Conservation (phyloP, 2,797 vertebrate genomes). For the Tolypeutes matacus region DNA sequence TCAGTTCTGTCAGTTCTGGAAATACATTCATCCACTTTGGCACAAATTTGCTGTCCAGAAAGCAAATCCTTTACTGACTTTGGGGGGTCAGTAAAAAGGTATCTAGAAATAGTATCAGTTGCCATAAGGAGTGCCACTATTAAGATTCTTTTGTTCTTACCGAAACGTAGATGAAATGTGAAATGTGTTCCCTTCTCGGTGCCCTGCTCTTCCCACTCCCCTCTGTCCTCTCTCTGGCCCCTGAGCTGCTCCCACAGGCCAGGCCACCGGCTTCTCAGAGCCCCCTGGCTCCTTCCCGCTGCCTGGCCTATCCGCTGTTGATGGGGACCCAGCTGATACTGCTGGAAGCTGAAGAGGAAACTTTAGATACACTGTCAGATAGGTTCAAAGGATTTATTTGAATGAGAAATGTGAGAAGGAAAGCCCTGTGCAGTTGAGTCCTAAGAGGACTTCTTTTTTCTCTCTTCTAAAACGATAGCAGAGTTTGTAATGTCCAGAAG, state of each 20-base stretch:
- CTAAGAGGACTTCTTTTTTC: background rate
- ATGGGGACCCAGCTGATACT: background rate
- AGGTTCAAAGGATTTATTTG: background rate
- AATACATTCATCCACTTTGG: background rate
- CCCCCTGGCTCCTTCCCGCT: background rate
- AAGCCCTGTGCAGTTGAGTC: background rate
- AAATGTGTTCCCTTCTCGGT: background rate
- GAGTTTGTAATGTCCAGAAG: conserved; percentile 3
- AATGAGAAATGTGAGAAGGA: background rate
- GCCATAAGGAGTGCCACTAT: background rate
- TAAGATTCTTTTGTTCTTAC: background rate
- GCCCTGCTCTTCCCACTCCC: background rate
- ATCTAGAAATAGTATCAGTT: background rate
- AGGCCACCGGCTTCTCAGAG: background rate
- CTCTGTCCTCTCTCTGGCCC: background rate
- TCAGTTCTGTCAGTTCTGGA: background rate
- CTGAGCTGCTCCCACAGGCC: background rate
- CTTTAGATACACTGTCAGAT: background rate
- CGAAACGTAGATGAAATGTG: background rate
- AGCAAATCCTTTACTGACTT: background rate
- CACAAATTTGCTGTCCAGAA: background rate
- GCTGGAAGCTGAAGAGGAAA: background rate
- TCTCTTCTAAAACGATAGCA: conserved; percentile 23
- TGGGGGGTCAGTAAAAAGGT: background rate
- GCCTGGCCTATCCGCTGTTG: background rate